Evolutionary conservation across 2,113 vertebrate genomes (phyloP).

Genomic region (Lophotis ruficrista): DNA sequence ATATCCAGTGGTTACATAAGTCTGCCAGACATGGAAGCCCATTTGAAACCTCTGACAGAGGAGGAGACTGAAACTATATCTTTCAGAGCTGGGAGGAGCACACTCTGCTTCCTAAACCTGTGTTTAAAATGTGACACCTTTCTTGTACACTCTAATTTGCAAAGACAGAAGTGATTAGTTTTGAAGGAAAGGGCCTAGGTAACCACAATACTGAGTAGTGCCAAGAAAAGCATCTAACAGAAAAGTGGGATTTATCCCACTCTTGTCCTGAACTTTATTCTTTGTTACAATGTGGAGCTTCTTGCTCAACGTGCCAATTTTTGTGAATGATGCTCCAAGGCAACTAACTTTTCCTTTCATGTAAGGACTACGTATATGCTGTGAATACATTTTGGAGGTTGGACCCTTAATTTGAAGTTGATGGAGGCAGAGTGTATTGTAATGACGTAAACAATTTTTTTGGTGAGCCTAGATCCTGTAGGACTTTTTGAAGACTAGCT

Average conservation of each 20-base stretch:
- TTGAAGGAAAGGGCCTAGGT: not conserved
- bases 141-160: not conserved
- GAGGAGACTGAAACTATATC: not conserved
- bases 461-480: not conserved
- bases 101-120: not conserved
- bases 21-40: fast-evolving
- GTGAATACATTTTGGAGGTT: not conserved
- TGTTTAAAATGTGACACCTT: not conserved
- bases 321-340: not conserved
- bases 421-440: not conserved
- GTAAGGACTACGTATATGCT: not conserved
- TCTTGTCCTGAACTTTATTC: not conserved
- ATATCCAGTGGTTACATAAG: not conserved
- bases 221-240: not conserved
- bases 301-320: not conserved
- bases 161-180: not conserved
- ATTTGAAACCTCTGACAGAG: not conserved
- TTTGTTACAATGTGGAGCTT: fast-evolving
- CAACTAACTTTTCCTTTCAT: not conserved
- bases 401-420: not conserved
- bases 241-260: not conserved
- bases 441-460: not conserved
- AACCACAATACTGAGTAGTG: not conserved
- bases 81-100: not conserved
- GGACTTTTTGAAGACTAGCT: not conserved